phyloP scores from a whole-genome alignment of 1,140 invertebrate species.

The Acyrthosiphon pisum region DNA sequence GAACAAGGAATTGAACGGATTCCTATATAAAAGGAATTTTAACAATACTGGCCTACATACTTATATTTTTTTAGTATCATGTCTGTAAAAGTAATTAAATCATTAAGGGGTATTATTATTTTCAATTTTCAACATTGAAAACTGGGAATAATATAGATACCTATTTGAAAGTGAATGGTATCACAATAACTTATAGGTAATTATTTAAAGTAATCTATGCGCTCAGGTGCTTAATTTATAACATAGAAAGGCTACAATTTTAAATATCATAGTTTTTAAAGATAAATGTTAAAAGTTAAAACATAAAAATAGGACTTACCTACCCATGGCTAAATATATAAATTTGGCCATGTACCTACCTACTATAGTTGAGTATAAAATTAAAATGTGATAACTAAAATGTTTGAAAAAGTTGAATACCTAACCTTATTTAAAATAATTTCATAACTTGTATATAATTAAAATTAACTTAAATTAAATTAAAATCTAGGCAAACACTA shows the following conservation, averaged over 20 bases:
- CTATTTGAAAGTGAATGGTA: not conserved
- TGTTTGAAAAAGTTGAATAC: not conserved
- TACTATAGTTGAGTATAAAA: not conserved
- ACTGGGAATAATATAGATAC: no score
- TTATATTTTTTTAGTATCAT: no score
- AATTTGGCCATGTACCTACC: no score
- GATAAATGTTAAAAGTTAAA: not conserved
- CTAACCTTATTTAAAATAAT: not conserved
- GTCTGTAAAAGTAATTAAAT: no score
- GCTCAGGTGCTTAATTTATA: not conserved
- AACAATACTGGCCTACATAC: no score
- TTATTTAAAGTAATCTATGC: not conserved
- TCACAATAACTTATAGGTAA: not conserved
- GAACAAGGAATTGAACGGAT: no score
- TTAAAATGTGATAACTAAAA: not conserved
- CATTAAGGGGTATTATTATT: no score
- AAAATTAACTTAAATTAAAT: not conserved
- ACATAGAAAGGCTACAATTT: not conserved
- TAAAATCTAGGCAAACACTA: not conserved
- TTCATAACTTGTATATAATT: not conserved
- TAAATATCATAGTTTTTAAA: not conserved
- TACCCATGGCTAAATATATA: no score
- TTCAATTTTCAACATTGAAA: no score
- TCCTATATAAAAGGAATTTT: no score
- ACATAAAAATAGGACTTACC: not conserved